phyloP scores from a whole-genome alignment of 1,140 invertebrate genomes.

The Halictus rubicundus region DNA sequence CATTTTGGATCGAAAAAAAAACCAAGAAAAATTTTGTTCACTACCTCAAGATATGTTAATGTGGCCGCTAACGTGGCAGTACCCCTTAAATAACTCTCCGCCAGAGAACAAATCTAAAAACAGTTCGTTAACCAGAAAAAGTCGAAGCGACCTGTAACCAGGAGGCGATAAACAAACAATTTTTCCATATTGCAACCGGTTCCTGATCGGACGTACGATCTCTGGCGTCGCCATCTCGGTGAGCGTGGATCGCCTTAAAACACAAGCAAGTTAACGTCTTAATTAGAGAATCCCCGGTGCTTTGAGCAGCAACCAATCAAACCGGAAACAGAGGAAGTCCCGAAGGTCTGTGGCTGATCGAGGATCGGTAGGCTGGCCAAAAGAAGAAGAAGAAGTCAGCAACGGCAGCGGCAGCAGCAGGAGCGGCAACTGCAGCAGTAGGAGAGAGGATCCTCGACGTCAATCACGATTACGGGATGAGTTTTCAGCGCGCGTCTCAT shows the following conservation, averaged over 20 bases:
- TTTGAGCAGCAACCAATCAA: constrained; percentile 1
- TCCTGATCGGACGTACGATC: not conserved
- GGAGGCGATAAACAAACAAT: not conserved
- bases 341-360: not conserved
- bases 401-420: no score
- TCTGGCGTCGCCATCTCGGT: no score
- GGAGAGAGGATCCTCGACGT: constrained; percentile 41
- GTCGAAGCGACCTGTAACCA: not conserved
- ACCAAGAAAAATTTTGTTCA: no score
- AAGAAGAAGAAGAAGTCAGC: not conserved
- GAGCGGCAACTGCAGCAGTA: no score
- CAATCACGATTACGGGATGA: constrained; percentile 68
- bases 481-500: constrained; percentile 67
- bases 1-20: no score
- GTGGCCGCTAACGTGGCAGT: no score
- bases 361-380: not conserved
- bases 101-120: no score
- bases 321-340: constrained; percentile 14
- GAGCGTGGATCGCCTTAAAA: not conserved
- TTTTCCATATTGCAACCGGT: constrained; percentile 5
- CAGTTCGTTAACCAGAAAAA: no score
- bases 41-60: no score
- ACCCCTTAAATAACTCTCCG: no score
- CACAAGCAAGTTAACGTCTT: constrained; percentile 17
- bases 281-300: constrained; percentile 6